A percentile compares a stretch with the other conserved stretches of the same genome.
Evolutionary conservation across 1,140 invertebrate genomes (phyloP).

Genomic region (Drosophila nebulosa): DNA sequence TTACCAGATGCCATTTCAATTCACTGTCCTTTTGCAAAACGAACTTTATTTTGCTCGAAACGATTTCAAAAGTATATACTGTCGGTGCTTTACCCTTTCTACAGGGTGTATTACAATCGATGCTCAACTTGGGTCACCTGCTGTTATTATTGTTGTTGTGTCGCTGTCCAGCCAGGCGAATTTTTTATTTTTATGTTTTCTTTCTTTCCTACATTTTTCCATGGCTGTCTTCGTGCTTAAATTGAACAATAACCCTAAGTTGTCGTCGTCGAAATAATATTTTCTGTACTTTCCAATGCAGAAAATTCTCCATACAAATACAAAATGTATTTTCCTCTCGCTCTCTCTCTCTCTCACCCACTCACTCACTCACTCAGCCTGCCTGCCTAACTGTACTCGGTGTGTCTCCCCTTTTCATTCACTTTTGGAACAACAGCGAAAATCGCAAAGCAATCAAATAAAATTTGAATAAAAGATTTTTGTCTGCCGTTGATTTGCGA

Average conservation of each 20-base stretch:
- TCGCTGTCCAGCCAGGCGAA: slow-evolving; percentile 29
- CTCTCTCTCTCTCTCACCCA: slow-evolving; percentile 16
- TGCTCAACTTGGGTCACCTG: not conserved
- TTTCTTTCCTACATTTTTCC: slow-evolving; percentile 24
- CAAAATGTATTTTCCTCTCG: slow-evolving; percentile 10
- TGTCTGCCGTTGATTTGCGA: slow-evolving; percentile 76
- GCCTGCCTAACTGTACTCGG: not conserved
- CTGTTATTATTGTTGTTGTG: slow-evolving; percentile 10
- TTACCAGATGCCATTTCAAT: no score
- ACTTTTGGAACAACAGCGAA: slow-evolving; percentile 54
- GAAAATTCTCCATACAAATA: slow-evolving; percentile 62
- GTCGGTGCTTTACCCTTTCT: not conserved
- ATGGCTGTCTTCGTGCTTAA: slow-evolving; percentile 71
- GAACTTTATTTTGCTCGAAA: no score
- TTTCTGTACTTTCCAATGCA: slow-evolving; percentile 62
- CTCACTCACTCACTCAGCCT: not conserved
- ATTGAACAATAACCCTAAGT: slow-evolving; percentile 79
- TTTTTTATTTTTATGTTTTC: slow-evolving; percentile 30
- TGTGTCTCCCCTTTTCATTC: slow-evolving; percentile 1
- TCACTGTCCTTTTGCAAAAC: no score
- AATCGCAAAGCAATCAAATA: slow-evolving; percentile 79
- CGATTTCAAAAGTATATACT: no score
- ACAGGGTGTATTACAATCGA: not conserved
- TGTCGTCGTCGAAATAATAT: slow-evolving; percentile 78
- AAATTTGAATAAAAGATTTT: slow-evolving; percentile 80